phyloP scores from a whole-genome alignment of 1,140 invertebrate genomes.

The Brachionus sp. region DNA sequence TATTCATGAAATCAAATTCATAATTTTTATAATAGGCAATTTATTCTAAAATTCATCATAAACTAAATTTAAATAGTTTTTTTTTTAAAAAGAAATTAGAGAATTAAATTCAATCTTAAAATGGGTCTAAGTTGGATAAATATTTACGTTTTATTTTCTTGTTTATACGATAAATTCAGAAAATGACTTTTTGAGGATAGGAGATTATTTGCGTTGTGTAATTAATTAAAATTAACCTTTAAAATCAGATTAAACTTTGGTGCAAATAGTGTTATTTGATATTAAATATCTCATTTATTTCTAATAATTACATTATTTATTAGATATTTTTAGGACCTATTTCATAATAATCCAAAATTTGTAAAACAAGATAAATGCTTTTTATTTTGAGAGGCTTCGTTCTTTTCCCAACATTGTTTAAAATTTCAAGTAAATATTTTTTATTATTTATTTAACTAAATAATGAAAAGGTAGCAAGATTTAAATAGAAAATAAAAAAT shows the following conservation, averaged over 20 bases:
- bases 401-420: not conserved
- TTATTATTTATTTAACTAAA: not conserved
- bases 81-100: not conserved
- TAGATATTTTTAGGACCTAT: not conserved
- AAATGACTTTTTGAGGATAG: not conserved
- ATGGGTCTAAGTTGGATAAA: not conserved
- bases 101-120: not conserved
- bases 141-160: not conserved
- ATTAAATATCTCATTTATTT: constrained; percentile 35
- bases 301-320: constrained; percentile 26
- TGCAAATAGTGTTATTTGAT: not conserved
- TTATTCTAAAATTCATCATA: not conserved
- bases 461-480: not conserved
- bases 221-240: constrained; percentile 6
- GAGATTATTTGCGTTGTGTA: not conserved
- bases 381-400: not conserved
- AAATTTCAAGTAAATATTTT: not conserved
- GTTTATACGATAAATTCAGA: not conserved
- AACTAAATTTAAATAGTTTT: not conserved
- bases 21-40: not conserved
- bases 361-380: not conserved
- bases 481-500: not conserved
- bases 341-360: not conserved
- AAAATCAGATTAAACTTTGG: not conserved
- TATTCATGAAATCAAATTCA: not conserved